Evolutionary conservation across 2,113 vertebrate species (phyloP), one percentile per base, ranked within the genome.

Genomic region (Parus major): DNA sequence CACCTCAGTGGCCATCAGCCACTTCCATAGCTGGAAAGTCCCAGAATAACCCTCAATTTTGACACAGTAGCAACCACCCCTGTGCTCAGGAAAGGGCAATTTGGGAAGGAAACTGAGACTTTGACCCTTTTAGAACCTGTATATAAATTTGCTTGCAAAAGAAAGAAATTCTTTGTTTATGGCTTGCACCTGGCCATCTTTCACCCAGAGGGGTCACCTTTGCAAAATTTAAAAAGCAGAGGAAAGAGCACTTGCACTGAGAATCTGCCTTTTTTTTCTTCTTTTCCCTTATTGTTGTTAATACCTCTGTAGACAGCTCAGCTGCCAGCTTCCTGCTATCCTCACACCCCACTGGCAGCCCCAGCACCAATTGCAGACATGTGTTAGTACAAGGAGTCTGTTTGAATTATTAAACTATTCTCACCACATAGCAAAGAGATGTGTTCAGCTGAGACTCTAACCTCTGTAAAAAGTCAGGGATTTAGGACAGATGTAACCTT

Each of bases 361-460:
- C 33, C 76, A 81, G 66, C 35, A 86, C 71, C 82, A 81, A 86
- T 1, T 93, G 52, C 56, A 78, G 85, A 83, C 60, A 27, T 39
- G 53, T 92, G 78, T 36, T 65, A 39, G 52, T 90, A 93, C 64
- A 90, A 77, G 47, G 76, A 92, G 22, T 49, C 90, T 18, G 7
- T 25, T 8, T 95, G 75, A 91, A 81, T 73, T 91, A 93, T 73
- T 88, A 44, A 95, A 86, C 55, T 70, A 27, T 70, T 70, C 76
- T 77, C 66, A 55, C 55, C 47, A 49, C 42, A n/a, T 24, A 80
- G 71, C 75, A 80, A 42, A 91, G 49, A 52, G n/a, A 63, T 49
- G 64, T 10, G 35, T 71, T 86, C 82, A 88, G 68, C 55, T 44
- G 52, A 50, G 50, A 72, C 85, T 82, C 77, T 80, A 92, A 90